These are phyloP conservation scores for Acomys russatus DNA, from an alignment of 2,797 vertebrate genomes.

Conservation along the genomic window DNA sequence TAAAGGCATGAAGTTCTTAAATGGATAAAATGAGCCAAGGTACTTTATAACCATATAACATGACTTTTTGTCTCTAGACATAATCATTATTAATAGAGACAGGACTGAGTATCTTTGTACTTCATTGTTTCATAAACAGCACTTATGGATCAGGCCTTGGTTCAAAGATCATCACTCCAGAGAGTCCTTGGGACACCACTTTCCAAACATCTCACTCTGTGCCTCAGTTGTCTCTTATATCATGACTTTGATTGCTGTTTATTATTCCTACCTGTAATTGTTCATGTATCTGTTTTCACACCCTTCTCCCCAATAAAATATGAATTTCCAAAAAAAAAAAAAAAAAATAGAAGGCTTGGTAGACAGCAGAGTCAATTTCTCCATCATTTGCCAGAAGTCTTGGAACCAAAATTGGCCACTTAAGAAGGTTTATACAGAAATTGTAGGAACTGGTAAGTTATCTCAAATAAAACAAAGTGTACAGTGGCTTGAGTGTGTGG, in stretches of 20 bases:
- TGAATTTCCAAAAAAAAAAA: neutral
- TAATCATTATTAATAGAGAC: conserved; percentile 48
- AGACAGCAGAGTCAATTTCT: too few species aligned
- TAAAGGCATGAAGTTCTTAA: conserved; percentile 34
- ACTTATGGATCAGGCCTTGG: neutral
- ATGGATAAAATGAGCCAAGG: neutral
- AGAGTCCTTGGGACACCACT: neutral
- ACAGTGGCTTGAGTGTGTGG: too few species aligned
- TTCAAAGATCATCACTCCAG: neutral
- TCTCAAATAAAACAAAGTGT: too few species aligned
- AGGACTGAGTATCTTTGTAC: neutral
- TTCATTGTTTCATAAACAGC: neutral
- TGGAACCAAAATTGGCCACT: too few species aligned
- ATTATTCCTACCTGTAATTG: neutral
- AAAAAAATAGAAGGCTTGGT: too few species aligned
- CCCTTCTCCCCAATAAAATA: neutral
- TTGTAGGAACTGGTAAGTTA: too few species aligned
- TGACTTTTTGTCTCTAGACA: conserved; percentile 56
- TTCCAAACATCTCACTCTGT: neutral
- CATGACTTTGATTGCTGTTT: neutral
- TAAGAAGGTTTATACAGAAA: too few species aligned
- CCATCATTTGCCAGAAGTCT: too few species aligned
- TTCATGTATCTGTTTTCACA: neutral
- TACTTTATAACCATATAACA: conserved; percentile 25
- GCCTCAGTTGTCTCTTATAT: neutral